phyloP scores from a whole-genome alignment of 2,113 vertebrate genomes.

The Antechinus flavipes region DNA sequence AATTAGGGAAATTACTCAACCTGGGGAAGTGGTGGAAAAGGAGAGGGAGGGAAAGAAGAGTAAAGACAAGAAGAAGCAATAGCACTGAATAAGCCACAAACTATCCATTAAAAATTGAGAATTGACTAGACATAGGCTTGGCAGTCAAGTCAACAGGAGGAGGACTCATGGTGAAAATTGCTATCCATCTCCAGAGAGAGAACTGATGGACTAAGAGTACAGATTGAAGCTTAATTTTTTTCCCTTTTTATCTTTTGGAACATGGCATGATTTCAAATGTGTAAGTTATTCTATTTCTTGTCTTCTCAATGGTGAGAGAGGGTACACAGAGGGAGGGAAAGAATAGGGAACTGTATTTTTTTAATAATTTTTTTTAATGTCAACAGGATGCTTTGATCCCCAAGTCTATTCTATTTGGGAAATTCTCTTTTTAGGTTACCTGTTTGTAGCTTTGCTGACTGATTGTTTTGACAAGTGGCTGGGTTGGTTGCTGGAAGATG shows the following conservation, averaged over 20 bases:
- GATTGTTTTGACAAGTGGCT: constrained; percentile 38
- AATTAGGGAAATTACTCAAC: constrained; percentile 31
- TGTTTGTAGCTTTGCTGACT: constrained; percentile 49
- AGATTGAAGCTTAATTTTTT: not conserved
- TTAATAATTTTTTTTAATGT: not conserved
- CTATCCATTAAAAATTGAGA: not conserved
- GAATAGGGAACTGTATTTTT: not conserved
- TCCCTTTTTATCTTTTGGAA: not conserved
- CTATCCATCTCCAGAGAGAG: not conserved
- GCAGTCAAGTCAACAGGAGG: not conserved
- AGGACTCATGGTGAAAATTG: not conserved
- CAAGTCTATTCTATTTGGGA: not conserved
- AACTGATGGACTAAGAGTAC: not conserved
- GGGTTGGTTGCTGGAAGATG: constrained; percentile 65
- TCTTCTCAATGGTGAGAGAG: not conserved
- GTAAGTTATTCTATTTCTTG: not conserved
- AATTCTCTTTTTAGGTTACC: constrained; percentile 40
- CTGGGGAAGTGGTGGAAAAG: not conserved
- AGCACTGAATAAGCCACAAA: not conserved
- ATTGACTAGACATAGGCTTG: not conserved
- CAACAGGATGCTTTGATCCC: not conserved
- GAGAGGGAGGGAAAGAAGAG: not conserved
- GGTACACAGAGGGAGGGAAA: not conserved
- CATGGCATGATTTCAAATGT: not conserved
- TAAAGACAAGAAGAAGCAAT: not conserved